Evolutionary conservation across 2,888 invertebrate genomes (phyloP), one percentile per base, ranked within the genome.

Genomic region (Dicroscelio sp.): DNA sequence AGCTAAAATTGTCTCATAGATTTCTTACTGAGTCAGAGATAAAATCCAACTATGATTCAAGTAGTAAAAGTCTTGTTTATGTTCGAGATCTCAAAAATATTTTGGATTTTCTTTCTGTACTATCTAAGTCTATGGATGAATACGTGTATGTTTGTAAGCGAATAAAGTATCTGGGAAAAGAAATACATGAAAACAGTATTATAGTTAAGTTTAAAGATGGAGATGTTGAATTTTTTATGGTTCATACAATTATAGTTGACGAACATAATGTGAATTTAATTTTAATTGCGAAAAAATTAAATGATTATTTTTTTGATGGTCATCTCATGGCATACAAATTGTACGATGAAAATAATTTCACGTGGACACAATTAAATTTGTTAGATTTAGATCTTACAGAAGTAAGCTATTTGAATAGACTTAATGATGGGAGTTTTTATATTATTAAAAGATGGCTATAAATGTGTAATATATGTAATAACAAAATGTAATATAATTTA

Each of bases 1-100:
- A 92, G 55, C 63, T 91, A 52, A 82, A 75, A 33, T 31, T 86
- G 38, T 90, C 67, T 67, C 75, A 90, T n/a, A 80, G 80, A 58
- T 91, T 92, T 71, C 8, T 90, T 27, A 48, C 43, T 20, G 76
- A 86, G 79, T 33, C 79, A 76, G n/a, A 33, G n/a, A 20, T 8
- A n/a, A n/a, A 52, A 1, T 48, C 73, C 23, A 27, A 20, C 23
- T 27, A 33, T 31, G n/a, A 35, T 20, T 80, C n/a, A n/a, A 60
- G 23, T 60, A 65, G 78, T 78, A 65, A 79, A 30, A 38, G 52
- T 52, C 43, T 52, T 6, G 27, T 33, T 30, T 2, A 25, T 1
- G 63, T 78, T 48, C 2, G 63, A 1, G 79, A 79, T 31, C 67
- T 79, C 2, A 33, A 65, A 10, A 75, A 84, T 75, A 52, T 55